Base-by-base conservation (phyloP, 2,888 invertebrate species). In the Autographa pulchrina region DNA sequence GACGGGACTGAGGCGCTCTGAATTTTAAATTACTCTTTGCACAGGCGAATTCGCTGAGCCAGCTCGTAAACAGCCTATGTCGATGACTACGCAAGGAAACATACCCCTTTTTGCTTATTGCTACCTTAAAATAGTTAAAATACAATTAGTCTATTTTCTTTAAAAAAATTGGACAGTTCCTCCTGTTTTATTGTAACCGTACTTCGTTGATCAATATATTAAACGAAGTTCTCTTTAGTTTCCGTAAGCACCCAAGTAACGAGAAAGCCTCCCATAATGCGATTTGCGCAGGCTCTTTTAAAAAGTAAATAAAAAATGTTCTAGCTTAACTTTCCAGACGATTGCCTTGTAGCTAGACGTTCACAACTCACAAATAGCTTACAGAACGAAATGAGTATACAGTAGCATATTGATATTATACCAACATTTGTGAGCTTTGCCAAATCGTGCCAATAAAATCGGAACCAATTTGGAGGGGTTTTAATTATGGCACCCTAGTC, bases 21-120 rank as follows among this genome's bases (percentile, higher is more conserved):
- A 93, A 94, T 94, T 95, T 94, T 91, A 94, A 95, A 94, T 94
- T 91, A 93, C 92, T 92, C 90, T 92, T 93, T 92, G 91, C 90
- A 89, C 89, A 90, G 86, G 90, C 88, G 87, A 89, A 91, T 89
- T 89, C 89, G 92, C 92, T 89, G 92, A 91, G 89, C 88, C 90
- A 90, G 91, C 90, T 86, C 81, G 89, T 90, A 92, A 92, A 92
- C 91, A 91, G 84, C 78, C 81, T 77, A 75, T 81, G 81, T 77
- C 84, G 77, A 83, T 82, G 77, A 66, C 74, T 72, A 70, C 69
- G 73, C 81, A 74, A 73, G 70, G 79, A 72, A 78, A 77, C 73
- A 77, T 75, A 71, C 69, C 73, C 64, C 58, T 71, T 81, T 80
- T 83, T 72, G 66, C 70, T 63, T 73, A 72, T 70, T 73, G 68